These are phyloP conservation scores for Eueremaeus valkanovi DNA, from an alignment of 2,888 invertebrate genomes.

Conservation along the genomic window DNA sequence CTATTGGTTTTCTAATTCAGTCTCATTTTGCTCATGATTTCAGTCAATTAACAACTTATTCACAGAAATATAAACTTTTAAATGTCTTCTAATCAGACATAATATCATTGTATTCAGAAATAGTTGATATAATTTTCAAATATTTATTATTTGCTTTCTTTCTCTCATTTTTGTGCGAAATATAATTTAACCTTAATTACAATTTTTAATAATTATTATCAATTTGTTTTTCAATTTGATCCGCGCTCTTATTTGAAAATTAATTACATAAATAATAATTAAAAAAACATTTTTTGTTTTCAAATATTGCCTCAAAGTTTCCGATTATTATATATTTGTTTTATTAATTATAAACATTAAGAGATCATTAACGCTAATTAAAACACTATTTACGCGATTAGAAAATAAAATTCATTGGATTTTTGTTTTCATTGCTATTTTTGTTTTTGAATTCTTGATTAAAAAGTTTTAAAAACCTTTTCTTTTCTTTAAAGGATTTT, in stretches of 20 bases:
- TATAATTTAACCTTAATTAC: constrained; percentile 35
- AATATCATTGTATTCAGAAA: constrained; percentile 19
- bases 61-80: constrained; percentile 23
- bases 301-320: constrained; percentile 33
- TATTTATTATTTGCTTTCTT: too few species aligned
- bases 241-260: constrained; percentile 4
- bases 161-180: constrained; percentile 10
- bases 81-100: constrained; percentile 24
- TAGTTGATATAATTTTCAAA: neutral
- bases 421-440: neutral
- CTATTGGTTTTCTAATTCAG: neutral
- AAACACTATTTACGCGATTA: neutral
- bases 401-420: neutral
- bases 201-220: constrained; percentile 20
- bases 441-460: neutral
- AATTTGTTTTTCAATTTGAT: constrained; percentile 14
- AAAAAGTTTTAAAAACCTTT: neutral
- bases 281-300: neutral
- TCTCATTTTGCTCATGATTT: too few species aligned
- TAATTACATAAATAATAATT: constrained; percentile 3
- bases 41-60: neutral
- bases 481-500: neutral
- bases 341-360: constrained; percentile 4
- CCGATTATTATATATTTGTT: neutral
- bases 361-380: constrained; percentile 25